Conservation (phyloP, 2,888 invertebrate species). For the Cryptocheilus praepositus region DNA sequence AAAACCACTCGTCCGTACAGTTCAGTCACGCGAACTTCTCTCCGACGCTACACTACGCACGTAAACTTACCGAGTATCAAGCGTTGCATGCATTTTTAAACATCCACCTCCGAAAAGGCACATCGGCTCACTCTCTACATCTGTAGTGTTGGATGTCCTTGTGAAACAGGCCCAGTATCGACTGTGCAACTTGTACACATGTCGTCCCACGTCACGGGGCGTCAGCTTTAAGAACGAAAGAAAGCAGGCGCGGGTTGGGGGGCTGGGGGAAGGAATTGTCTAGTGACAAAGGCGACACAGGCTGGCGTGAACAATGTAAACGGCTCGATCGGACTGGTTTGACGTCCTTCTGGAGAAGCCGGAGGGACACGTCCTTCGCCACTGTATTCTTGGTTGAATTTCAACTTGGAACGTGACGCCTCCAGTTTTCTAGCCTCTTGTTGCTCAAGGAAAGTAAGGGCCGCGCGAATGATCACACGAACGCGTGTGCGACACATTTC, state of each 20-base stretch:
- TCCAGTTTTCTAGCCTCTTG: slow-evolving; percentile 43
- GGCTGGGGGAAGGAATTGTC: slow-evolving; percentile 36
- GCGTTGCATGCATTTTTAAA: too few relatives aligned
- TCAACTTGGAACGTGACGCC: slow-evolving; percentile 47
- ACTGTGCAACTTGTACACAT: too few relatives aligned
- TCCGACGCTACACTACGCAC: too few relatives aligned
- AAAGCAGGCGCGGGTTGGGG: slow-evolving; percentile 15
- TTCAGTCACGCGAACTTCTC: too few relatives aligned
- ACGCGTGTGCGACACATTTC: too few relatives aligned
- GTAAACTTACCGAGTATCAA: too few relatives aligned
- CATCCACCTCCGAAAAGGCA: too few relatives aligned
- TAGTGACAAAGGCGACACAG: slow-evolving; percentile 47
- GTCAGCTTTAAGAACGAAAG: slow-evolving; percentile 38
- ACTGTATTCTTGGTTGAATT: slow-evolving; percentile 36
- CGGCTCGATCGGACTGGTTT: slow-evolving; percentile 49
- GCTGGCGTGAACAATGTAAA: slow-evolving; percentile 25
- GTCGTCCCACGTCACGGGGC: slow-evolving; percentile 17
- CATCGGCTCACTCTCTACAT: too few relatives aligned
- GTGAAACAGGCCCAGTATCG: too few relatives aligned
- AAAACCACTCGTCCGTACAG: too few relatives aligned
- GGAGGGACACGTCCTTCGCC: not conserved
- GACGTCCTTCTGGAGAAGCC: slow-evolving; percentile 26
- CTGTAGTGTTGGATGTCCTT: too few relatives aligned
- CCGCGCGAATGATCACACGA: slow-evolving; percentile 9
- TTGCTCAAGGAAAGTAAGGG: slow-evolving; percentile 10